A percentile compares a stretch with the other conserved stretches of the same genome.
Conservation (phyloP, 1,140 invertebrate species). For the Polyergus mexicanus region DNA sequence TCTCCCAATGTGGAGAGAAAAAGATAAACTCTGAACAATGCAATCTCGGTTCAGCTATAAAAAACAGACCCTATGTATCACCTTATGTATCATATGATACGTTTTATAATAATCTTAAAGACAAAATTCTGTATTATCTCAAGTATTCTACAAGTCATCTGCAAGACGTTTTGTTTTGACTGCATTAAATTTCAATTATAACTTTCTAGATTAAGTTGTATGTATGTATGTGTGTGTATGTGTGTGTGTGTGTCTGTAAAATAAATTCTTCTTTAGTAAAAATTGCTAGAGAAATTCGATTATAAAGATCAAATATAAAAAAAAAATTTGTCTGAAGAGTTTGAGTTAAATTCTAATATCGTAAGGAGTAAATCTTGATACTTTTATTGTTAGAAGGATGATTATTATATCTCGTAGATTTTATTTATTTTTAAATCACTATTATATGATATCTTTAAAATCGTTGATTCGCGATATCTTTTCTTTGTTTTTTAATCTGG, state of each 20-base stretch:
- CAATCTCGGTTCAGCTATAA: too few relatives aligned
- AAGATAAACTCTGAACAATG: too few relatives aligned
- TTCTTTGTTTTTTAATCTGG: slow-evolving; percentile 24
- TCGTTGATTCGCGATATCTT: neutral
- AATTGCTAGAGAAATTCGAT: neutral
- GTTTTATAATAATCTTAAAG: neutral
- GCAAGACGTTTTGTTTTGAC: neutral
- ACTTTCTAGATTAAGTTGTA: too few relatives aligned
- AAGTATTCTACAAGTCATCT: neutral
- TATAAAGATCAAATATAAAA: neutral
- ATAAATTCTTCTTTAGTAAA: neutral
- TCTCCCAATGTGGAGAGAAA: too few relatives aligned
- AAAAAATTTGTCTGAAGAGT: neutral
- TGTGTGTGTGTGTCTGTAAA: too few relatives aligned
- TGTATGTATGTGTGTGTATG: too few relatives aligned
- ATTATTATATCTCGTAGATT: slow-evolving; percentile 13
- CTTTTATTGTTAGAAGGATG: neutral
- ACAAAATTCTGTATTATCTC: neutral
- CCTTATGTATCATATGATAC: too few relatives aligned
- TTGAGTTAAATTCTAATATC: neutral
- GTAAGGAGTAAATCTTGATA: neutral
- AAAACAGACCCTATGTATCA: too few relatives aligned
- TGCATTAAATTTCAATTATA: too few relatives aligned
- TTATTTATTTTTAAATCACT: neutral
- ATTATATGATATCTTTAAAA: too few relatives aligned